These are phyloP conservation scores for Drosophila orosa DNA, from an alignment of 1,140 invertebrate genomes.

Conservation along the genomic window DNA sequence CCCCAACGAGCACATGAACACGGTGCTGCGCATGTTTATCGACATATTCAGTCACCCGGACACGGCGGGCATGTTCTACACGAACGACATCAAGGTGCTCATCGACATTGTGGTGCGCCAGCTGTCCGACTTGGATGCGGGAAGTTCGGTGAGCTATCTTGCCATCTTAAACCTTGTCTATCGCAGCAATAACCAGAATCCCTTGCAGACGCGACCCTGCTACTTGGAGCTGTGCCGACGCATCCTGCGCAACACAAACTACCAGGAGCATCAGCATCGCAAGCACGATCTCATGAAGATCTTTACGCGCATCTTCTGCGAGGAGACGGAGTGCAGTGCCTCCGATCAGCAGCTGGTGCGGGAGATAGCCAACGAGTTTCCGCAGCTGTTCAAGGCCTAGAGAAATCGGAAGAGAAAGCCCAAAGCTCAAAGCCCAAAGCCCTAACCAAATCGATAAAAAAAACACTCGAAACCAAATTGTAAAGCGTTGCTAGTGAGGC, in stretches of 20 bases:
- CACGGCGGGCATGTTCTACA: slow-evolving; percentile 94
- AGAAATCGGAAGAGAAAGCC: no score
- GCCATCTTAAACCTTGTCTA: neutral
- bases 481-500: slow-evolving; percentile 80
- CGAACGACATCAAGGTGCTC: slow-evolving; percentile 96
- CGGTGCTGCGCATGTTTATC: slow-evolving; percentile 93
- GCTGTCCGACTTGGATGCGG: slow-evolving; percentile 94
- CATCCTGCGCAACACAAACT: slow-evolving; percentile 91
- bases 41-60: slow-evolving; percentile 91
- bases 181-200: neutral
- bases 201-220: slow-evolving; percentile 87
- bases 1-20: slow-evolving; percentile 91
- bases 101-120: slow-evolving; percentile 96
- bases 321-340: slow-evolving; percentile 89
- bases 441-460: slow-evolving; percentile 1
- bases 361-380: slow-evolving; percentile 93
- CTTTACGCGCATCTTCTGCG: slow-evolving; percentile 93
- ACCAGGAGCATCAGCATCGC: slow-evolving; percentile 90
- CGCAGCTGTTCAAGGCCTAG: slow-evolving; percentile 90
- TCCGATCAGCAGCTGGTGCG: slow-evolving; percentile 90
- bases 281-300: slow-evolving; percentile 91
- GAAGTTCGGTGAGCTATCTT: slow-evolving; percentile 88
- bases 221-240: slow-evolving; percentile 91
- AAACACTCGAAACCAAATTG: slow-evolving; percentile 49
- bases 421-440: neutral